Percentiles rank a stretch among this genome's conserved stretches.
Conservation (phyloP, 1,140 invertebrate genomes). For the Centruroides sculpturatus region DNA sequence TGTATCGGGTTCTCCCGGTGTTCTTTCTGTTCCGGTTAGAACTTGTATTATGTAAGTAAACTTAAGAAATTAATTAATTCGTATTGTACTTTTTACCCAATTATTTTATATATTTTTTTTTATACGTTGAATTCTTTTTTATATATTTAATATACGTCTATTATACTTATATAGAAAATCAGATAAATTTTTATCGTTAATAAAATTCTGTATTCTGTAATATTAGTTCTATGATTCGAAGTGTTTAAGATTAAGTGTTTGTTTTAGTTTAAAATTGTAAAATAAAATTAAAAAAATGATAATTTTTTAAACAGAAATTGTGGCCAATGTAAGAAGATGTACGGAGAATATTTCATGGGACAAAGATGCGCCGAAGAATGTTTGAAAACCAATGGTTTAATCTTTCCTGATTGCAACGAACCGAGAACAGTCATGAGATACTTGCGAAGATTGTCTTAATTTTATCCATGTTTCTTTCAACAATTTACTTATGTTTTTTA, state of each 20-base stretch:
- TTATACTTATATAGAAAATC: too few species aligned
- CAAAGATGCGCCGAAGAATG: conserved; percentile 32
- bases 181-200: too few species aligned
- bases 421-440: conserved; percentile 28
- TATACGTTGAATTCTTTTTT: too few species aligned
- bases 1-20: conserved; percentile 5
- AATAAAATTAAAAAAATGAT: neutral
- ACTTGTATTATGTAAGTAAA: conserved; percentile 13
- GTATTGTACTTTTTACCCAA: too few species aligned
- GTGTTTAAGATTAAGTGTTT: too few species aligned
- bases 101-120: too few species aligned
- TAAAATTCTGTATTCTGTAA: too few species aligned
- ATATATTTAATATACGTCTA: too few species aligned
- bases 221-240: too few species aligned
- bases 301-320: conserved; percentile 27
- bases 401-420: conserved; percentile 33
- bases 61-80: too few species aligned
- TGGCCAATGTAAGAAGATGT: conserved; percentile 35
- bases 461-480: neutral
- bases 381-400: conserved; percentile 25
- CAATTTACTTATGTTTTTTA: too few species aligned
- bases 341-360: conserved; percentile 34
- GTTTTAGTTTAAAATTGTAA: too few species aligned
- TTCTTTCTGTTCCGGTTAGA: conserved; percentile 4
- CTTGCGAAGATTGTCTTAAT: conserved; percentile 15